A percentile compares a stretch with the other conserved stretches of the same genome.
Conservation (phyloP, 2,797 vertebrate species). For the Arctocebus calabarensis region DNA sequence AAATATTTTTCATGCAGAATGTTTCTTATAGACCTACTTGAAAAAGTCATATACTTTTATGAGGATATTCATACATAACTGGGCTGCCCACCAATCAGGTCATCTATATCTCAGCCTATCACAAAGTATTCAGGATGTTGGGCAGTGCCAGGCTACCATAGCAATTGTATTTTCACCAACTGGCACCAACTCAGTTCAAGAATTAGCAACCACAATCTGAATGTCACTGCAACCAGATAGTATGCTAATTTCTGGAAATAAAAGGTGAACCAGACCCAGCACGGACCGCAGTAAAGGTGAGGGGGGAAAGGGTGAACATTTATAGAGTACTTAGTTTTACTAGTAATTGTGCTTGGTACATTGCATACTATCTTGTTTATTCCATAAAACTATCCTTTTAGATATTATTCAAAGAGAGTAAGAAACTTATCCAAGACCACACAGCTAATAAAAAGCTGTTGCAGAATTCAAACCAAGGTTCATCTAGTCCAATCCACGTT, state of each 20-base stretch:
- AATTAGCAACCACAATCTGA: conserved; percentile 2
- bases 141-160: not conserved
- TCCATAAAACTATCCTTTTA: conserved; percentile 36
- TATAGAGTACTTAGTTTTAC: not conserved
- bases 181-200: not conserved
- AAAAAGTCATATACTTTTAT: conserved; percentile 6
- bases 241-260: not conserved
- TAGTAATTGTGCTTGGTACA: not conserved
- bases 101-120: not conserved
- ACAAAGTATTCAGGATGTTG: not conserved
- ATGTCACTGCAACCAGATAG: not conserved
- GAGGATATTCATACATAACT: not conserved
- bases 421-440: conserved; percentile 3
- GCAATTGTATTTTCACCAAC: not conserved
- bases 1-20: not conserved
- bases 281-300: not conserved
- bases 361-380: conserved; percentile 31
- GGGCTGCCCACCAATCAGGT: not conserved
- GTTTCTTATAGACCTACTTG: conserved; percentile 39
- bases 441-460: conserved; percentile 45
- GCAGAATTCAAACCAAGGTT: conserved; percentile 41
- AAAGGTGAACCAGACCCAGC: not conserved
- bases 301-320: not conserved
- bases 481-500: not conserved
- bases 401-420: conserved; percentile 27